Evolutionary conservation across 2,113 vertebrate genomes (phyloP).

Genomic region (Sylvia atricapilla): DNA sequence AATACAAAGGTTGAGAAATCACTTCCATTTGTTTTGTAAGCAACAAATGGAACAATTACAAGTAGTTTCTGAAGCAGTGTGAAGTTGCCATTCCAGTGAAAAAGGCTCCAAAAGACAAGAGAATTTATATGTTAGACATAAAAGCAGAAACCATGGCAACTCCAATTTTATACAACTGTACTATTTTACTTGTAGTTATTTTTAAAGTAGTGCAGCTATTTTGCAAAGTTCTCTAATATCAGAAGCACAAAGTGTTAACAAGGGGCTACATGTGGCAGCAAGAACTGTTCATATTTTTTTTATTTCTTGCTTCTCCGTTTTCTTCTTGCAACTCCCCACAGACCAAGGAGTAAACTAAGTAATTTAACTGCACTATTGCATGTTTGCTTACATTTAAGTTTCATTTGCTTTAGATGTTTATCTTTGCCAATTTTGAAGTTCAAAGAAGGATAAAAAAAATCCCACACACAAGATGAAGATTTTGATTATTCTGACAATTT

Average conservation of each 20-base stretch:
- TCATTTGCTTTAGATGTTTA: neutral
- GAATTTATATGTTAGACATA: neutral
- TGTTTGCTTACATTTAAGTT: neutral
- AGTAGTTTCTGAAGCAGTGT: neutral
- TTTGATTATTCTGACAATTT: neutral
- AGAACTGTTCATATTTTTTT: neutral
- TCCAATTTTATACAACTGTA: neutral
- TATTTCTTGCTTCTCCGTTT: neutral
- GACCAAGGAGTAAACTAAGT: neutral
- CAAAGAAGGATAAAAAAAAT: neutral
- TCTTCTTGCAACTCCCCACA: neutral
- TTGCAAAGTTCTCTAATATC: neutral
- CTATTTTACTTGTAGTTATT: neutral
- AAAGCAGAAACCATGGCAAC: neutral
- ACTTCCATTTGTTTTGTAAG: conserved; percentile 10
- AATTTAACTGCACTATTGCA: neutral
- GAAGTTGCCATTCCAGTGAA: neutral
- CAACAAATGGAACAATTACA: conserved; percentile 11
- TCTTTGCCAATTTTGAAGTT: neutral
- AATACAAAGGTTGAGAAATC: neutral
- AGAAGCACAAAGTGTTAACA: neutral
- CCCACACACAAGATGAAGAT: neutral
- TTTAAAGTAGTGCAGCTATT: neutral
- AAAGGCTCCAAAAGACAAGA: neutral
- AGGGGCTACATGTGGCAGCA: neutral